Percentiles rank a stretch among this genome's conserved stretches.
Conservation (phyloP, 2,113 vertebrate species). For the Triplophysa dalaica region DNA sequence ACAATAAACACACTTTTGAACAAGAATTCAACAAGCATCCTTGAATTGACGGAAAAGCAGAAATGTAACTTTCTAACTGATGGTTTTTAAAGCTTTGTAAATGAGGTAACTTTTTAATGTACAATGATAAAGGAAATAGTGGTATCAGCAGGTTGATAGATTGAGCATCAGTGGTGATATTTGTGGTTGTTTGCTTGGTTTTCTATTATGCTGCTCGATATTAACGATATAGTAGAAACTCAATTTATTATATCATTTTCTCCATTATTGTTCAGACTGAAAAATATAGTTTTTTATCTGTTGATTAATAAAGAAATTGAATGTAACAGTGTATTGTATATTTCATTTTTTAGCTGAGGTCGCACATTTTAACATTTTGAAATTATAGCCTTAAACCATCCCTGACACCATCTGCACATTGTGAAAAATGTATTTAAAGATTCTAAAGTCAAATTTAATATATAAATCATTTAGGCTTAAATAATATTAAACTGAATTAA, state of each 20-base stretch:
- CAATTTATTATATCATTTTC: background rate
- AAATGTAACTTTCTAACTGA: background rate
- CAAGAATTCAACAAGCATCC: no score
- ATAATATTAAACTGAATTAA: no score
- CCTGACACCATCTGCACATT: background rate
- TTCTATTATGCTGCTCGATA: background rate
- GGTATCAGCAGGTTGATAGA: background rate
- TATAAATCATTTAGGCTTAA: no score
- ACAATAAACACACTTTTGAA: no score
- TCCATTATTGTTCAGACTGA: background rate
- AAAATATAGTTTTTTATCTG: background rate
- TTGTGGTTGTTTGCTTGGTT: background rate
- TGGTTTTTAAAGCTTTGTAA: background rate
- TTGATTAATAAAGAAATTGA: background rate
- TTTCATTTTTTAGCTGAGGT: background rate
- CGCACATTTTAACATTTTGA: background rate
- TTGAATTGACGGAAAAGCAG: no score
- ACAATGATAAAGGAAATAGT: background rate
- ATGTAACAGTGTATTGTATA: background rate
- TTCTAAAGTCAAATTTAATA: no score
- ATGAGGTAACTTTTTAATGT: background rate
- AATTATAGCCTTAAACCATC: background rate
- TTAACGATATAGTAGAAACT: background rate
- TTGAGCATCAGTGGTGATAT: background rate
- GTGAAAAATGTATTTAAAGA: no score